Evolutionary conservation across 2,797 vertebrate species (phyloP), one percentile per base, ranked within the genome.

Genomic region (Sparidentex hasta): DNA sequence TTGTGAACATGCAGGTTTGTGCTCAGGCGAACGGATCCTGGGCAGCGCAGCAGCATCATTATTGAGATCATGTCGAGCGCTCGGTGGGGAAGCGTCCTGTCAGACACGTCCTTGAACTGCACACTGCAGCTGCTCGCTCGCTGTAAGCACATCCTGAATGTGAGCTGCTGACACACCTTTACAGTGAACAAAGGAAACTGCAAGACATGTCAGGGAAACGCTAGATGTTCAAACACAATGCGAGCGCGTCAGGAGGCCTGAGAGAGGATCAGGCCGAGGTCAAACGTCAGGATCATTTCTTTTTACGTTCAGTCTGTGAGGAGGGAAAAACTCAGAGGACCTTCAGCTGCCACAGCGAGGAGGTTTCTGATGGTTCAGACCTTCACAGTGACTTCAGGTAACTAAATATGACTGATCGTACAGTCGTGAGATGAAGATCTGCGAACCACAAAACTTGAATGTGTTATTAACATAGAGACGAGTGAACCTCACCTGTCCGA

Each of bases 141-240:
- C 23, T 56, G 61, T 12, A 33, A 67, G 66, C 57, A 63, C 56
- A 51, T 51, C 29, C 48, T 51, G 51, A 63, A 16, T 4, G n/a
- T 14, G 29, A 67, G 68, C 79, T 68, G 52, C 70, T 48, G 70
- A 78, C 70, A 38, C 47, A 33, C 44, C 46, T 65, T 58, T n/a
- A 47, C 44, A 68, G 57, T 9, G 21, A 62, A 56, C 56, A 76
- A 65, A 76, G 48, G 56, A 71, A 48, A 43, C 41, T 13, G 58
- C 29, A 29, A 25, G 68, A 25, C 20, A 17, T 1, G 64, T 74
- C 65, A 18, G 48, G 43, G 13, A 44, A 46, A 58, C 2, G 17
- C 25, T 7, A 51, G 44, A n/a, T 7, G 5, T 43, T 16, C 0
- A 20, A n/a, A 12, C 44, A 33, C 25, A 63, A 44, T 14, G 43